phyloP scores from a whole-genome alignment of 2,113 vertebrate genomes.

The Syrrhaptes paradoxus region DNA sequence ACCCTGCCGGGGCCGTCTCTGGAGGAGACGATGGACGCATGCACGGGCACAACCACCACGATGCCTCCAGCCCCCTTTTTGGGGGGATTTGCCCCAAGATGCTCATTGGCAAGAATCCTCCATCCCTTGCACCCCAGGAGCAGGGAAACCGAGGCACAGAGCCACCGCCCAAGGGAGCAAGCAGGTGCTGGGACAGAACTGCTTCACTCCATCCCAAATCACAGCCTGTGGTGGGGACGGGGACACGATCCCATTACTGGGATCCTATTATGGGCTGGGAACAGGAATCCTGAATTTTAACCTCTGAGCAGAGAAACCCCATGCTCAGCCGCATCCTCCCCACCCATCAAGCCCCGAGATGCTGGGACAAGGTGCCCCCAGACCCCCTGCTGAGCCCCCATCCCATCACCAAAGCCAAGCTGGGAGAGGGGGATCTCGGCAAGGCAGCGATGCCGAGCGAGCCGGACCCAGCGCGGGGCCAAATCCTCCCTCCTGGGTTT shows the following conservation, averaged over 20 bases:
- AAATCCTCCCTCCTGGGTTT: background rate
- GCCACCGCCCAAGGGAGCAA: background rate
- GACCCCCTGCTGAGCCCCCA: background rate
- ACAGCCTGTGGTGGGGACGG: background rate
- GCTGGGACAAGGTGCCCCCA: background rate
- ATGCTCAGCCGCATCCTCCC: background rate
- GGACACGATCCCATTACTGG: background rate
- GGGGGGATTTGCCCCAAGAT: rapidly evolving
- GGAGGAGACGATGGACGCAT: rapidly evolving
- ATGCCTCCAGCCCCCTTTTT: background rate
- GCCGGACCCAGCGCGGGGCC: too few relatives aligned
- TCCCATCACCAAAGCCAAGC: background rate
- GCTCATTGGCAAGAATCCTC: background rate
- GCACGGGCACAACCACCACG: rapidly evolving
- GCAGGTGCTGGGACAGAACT: background rate
- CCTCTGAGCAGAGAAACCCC: background rate
- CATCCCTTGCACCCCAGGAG: background rate
- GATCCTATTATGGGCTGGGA: background rate
- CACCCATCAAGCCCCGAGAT: rapidly evolving
- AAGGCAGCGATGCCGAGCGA: background rate
- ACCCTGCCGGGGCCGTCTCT: rapidly evolving
- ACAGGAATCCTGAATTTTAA: background rate
- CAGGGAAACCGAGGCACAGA: background rate
- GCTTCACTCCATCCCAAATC: rapidly evolving
- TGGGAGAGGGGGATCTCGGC: background rate